Conservation (phyloP, 1,140 invertebrate genomes). For the Bombus impatiens region DNA sequence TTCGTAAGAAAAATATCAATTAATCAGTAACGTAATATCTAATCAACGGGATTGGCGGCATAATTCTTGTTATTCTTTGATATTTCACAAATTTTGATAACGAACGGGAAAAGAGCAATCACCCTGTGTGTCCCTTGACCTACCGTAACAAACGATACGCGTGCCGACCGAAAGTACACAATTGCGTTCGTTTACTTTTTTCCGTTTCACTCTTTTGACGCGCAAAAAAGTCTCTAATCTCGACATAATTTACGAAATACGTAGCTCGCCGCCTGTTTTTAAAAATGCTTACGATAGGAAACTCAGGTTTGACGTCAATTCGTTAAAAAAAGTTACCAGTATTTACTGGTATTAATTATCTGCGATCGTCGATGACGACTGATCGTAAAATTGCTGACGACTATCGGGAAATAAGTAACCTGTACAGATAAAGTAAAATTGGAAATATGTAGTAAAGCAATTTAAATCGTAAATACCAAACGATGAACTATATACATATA, state of each 20-base stretch:
- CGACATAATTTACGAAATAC: not conserved
- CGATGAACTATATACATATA: too few relatives aligned
- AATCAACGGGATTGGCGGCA: not conserved
- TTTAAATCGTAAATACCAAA: slow-evolving; percentile 2
- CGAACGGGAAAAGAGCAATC: not conserved
- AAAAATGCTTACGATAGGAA: slow-evolving; percentile 34
- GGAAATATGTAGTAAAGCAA: not conserved
- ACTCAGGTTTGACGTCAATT: slow-evolving; percentile 58
- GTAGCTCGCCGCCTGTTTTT: not conserved
- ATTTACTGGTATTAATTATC: slow-evolving; percentile 37
- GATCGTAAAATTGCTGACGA: slow-evolving; percentile 16
- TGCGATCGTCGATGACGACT: slow-evolving; percentile 22
- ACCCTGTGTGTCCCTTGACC: not conserved
- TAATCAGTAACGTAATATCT: not conserved
- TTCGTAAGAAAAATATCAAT: not conserved
- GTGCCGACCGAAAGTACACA: not conserved
- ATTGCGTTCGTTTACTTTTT: not conserved
- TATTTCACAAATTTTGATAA: not conserved
- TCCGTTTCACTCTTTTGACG: not conserved
- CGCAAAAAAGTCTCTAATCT: not conserved
- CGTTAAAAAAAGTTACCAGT: slow-evolving; percentile 41
- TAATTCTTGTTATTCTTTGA: not conserved
- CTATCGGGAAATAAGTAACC: not conserved
- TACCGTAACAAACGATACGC: not conserved
- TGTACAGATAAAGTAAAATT: not conserved